Evolutionary conservation across 2,113 vertebrate genomes (phyloP).

Genomic region (Tachysurus fulvidraco): DNA sequence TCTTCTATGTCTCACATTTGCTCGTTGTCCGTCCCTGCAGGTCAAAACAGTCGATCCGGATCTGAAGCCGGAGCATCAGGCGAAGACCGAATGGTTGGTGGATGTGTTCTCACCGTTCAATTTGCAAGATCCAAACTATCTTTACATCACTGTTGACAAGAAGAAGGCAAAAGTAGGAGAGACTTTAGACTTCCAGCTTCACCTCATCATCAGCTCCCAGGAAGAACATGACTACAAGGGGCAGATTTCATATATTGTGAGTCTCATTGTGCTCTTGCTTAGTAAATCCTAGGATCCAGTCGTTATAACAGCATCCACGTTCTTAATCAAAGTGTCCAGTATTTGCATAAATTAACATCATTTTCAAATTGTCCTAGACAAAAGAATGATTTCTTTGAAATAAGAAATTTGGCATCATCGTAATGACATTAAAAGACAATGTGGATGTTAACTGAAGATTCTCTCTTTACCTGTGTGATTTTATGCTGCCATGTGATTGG

Average conservation of each 20-base stretch:
- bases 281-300: not conserved
- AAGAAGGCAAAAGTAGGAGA: constrained; percentile 62
- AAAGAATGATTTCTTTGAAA: too few relatives aligned
- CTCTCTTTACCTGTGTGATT: too few relatives aligned
- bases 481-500: too few relatives aligned
- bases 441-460: too few relatives aligned
- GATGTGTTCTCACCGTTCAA: constrained; percentile 63
- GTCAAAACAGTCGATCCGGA: constrained; percentile 64
- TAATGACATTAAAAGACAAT: too few relatives aligned
- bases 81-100: constrained; percentile 58
- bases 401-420: not conserved
- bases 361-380: too few relatives aligned
- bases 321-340: too few relatives aligned
- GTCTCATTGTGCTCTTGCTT: not conserved
- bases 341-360: too few relatives aligned
- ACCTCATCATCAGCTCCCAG: constrained; percentile 22
- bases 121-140: constrained; percentile 61
- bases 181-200: constrained; percentile 66
- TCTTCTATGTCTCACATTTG: not conserved
- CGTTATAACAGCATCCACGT: not conserved
- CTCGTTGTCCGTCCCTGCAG: constrained; percentile 57
- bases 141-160: constrained; percentile 68
- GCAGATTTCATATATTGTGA: constrained; percentile 70
- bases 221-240: constrained; percentile 32
- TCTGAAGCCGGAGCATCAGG: constrained; percentile 71